Conservation (phyloP, 2,113 vertebrate species). For the Tychaedon coryphoeus region DNA sequence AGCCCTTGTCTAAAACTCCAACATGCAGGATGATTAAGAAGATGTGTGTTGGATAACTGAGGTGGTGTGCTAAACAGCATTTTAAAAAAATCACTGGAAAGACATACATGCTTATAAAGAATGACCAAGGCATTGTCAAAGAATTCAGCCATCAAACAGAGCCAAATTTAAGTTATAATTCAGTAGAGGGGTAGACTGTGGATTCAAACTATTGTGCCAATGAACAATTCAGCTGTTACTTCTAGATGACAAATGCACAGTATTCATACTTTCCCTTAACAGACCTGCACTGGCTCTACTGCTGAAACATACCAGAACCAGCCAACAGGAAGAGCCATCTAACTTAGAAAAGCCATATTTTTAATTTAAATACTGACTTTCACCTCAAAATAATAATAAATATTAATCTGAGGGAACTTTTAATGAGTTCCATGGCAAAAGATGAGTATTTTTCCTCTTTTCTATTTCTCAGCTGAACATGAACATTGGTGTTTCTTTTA, state of each 20-base stretch:
- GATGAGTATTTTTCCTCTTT: not conserved
- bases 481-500: not conserved
- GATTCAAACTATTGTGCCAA: not conserved
- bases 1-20: not conserved
- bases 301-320: not conserved
- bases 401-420: not conserved
- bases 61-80: not conserved
- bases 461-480: not conserved
- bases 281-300: not conserved
- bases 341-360: not conserved
- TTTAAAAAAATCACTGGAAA: not conserved
- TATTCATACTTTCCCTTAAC: not conserved
- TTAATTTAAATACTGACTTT: not conserved
- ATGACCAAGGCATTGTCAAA: not conserved
- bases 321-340: not conserved
- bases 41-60: not conserved
- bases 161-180: constrained; percentile 2
- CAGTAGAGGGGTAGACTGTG: not conserved
- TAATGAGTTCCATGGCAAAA: not conserved
- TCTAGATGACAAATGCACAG: not conserved
- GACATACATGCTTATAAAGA: not conserved
- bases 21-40: not conserved
- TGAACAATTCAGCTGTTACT: constrained; percentile 6
- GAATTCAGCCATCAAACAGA: not conserved
- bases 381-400: not conserved